Evolutionary conservation across 1,140 invertebrate genomes (phyloP).

Genomic region (Phenacoccus solenopsis): DNA sequence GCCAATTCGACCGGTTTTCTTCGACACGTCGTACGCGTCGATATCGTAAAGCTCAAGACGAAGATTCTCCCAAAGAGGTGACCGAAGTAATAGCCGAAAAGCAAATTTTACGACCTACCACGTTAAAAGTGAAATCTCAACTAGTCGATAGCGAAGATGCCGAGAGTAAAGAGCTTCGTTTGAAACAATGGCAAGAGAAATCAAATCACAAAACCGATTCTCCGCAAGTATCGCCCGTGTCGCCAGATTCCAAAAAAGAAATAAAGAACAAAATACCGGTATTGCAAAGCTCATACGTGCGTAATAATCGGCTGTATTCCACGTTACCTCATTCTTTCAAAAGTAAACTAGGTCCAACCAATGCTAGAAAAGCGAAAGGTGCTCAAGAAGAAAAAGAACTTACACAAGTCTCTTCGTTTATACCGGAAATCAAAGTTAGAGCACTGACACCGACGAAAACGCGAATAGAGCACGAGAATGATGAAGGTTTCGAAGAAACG

Average conservation of each 20-base stretch:
- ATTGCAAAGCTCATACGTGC: not conserved
- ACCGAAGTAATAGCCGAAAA: conserved; percentile 34
- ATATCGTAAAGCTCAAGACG: conserved; percentile 55
- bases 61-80: conserved; percentile 31
- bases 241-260: conserved; percentile 25
- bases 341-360: conserved; percentile 20
- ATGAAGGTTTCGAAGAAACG: conserved; percentile 82
- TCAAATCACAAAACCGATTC: conserved; percentile 32
- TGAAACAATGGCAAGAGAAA: conserved; percentile 50
- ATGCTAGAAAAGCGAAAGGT: not conserved
- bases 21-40: conserved; percentile 63
- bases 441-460: conserved; percentile 32
- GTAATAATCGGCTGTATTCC: conserved; percentile 23
- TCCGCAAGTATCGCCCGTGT: conserved; percentile 32
- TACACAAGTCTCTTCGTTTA: conserved; percentile 26
- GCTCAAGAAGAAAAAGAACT: not conserved
- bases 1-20: conserved; percentile 74
- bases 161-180: conserved; percentile 45
- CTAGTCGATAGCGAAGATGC: conserved; percentile 24
- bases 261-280: conserved; percentile 35
- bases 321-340: conserved; percentile 24
- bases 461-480: conserved; percentile 50
- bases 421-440: conserved; percentile 36
- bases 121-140: conserved; percentile 24
- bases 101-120: conserved; percentile 34